These are phyloP conservation scores for Dendrolimus pini DNA, from an alignment of 2,888 invertebrate genomes.

Conservation along the genomic window DNA sequence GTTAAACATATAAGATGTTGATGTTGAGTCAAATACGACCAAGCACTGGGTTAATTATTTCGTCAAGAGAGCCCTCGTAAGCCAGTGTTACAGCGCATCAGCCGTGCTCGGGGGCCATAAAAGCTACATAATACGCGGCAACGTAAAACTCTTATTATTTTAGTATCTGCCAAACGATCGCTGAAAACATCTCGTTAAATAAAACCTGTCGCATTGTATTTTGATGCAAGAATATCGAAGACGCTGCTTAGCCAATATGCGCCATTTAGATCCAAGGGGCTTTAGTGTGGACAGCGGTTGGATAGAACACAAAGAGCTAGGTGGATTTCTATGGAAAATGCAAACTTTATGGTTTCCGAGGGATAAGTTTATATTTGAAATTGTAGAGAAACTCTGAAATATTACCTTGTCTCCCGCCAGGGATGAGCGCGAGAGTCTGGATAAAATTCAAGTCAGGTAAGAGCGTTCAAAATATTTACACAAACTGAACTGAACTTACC, in stretches of 20 bases:
- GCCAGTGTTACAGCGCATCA: slow-evolving; percentile 67
- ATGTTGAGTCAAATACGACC: slow-evolving; percentile 57
- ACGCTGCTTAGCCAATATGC: slow-evolving; percentile 45
- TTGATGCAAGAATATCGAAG: slow-evolving; percentile 46
- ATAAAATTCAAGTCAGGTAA: slow-evolving; percentile 69
- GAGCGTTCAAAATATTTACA: slow-evolving; percentile 58
- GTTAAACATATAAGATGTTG: slow-evolving; percentile 40
- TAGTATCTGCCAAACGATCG: slow-evolving; percentile 72
- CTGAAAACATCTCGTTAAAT: slow-evolving; percentile 71
- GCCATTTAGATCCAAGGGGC: slow-evolving; percentile 64
- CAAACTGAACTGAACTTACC: slow-evolving; percentile 45
- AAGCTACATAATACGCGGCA: slow-evolving; percentile 71
- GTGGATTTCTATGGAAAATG: slow-evolving; percentile 73
- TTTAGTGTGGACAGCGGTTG: slow-evolving; percentile 67
- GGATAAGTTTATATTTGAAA: slow-evolving; percentile 76
- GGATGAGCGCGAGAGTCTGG: slow-evolving; percentile 45
- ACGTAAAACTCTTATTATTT: slow-evolving; percentile 75
- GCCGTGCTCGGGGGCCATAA: slow-evolving; percentile 63
- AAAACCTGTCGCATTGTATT: slow-evolving; percentile 54
- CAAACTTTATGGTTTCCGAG: slow-evolving; percentile 72
- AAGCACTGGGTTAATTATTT: slow-evolving; percentile 70
- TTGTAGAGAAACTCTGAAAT: slow-evolving; percentile 71
- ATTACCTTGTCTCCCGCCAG: slow-evolving; percentile 65
- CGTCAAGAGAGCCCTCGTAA: slow-evolving; percentile 69
- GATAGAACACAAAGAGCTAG: slow-evolving; percentile 59